These are phyloP conservation scores for Zelleria hepariella DNA, from an alignment of 2,888 invertebrate genomes.

Conservation along the genomic window DNA sequence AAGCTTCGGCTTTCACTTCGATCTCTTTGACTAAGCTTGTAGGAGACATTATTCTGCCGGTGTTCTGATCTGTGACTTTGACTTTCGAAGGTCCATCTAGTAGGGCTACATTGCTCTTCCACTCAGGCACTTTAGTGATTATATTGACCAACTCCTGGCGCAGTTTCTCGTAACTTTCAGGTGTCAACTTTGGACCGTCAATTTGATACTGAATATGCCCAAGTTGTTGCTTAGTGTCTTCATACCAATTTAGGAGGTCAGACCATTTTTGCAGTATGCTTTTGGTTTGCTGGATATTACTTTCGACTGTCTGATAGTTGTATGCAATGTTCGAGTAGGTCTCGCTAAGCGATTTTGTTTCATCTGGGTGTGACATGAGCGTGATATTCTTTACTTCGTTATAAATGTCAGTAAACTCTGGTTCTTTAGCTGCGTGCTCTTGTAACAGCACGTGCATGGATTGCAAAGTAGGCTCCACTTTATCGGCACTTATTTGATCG, in stretches of 20 bases:
- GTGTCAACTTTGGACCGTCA: slow-evolving; percentile 79
- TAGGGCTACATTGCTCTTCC: slow-evolving; percentile 78
- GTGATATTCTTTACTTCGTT: slow-evolving; percentile 87
- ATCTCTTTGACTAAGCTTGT: slow-evolving; percentile 80
- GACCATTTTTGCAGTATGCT: slow-evolving; percentile 85
- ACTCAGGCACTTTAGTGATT: slow-evolving; percentile 75
- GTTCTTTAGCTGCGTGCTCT: slow-evolving; percentile 88
- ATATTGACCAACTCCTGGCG: slow-evolving; percentile 79
- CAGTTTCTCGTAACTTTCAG: slow-evolving; percentile 78
- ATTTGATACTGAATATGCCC: slow-evolving; percentile 85
- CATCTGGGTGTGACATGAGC: slow-evolving; percentile 78
- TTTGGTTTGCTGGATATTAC: slow-evolving; percentile 81
- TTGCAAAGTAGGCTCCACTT: slow-evolving; percentile 84
- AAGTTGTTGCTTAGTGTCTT: slow-evolving; percentile 83
- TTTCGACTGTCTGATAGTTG: slow-evolving; percentile 83
- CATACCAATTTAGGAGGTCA: slow-evolving; percentile 85
- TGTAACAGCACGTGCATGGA: slow-evolving; percentile 84
- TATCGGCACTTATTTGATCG: slow-evolving; percentile 85
- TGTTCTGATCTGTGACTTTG: slow-evolving; percentile 78
- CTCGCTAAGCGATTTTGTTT: slow-evolving; percentile 79
- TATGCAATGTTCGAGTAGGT: slow-evolving; percentile 82
- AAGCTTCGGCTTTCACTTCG: slow-evolving; percentile 77
- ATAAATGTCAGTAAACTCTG: slow-evolving; percentile 82
- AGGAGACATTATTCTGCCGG: slow-evolving; percentile 80
- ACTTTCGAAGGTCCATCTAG: slow-evolving; percentile 79